Evolutionary conservation across 2,113 vertebrate species (phyloP).

Genomic region (Mixornis gularis): DNA sequence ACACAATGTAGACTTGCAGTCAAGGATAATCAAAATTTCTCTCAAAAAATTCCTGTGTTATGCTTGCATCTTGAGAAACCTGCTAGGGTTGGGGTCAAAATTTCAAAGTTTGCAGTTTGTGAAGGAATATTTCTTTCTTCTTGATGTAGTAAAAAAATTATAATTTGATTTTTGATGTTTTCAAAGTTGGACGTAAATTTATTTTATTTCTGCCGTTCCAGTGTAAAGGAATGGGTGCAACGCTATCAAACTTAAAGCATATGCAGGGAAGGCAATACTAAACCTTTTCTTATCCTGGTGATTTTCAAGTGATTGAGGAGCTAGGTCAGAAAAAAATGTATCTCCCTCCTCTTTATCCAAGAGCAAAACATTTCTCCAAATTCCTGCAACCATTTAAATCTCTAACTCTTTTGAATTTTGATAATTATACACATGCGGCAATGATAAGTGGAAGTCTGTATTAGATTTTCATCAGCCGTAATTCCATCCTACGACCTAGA

Average conservation of each 20-base stretch:
- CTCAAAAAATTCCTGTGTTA: not conserved
- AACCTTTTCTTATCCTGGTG: not conserved
- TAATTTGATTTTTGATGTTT: not conserved
- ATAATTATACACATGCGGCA: rapidly evolving
- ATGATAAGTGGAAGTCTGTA: not conserved
- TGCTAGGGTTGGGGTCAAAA: not conserved
- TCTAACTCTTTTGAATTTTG: not conserved
- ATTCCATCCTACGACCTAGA: not conserved
- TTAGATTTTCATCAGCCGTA: not conserved
- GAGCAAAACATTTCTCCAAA: not conserved
- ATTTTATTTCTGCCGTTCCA: not conserved
- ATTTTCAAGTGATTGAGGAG: not conserved
- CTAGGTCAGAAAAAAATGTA: not conserved
- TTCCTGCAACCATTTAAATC: not conserved
- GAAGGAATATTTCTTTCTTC: not conserved
- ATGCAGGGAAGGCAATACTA: not conserved
- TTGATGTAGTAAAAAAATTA: not conserved
- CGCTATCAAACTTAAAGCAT: not conserved
- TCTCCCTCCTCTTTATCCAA: not conserved
- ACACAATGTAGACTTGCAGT: not conserved
- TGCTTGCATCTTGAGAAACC: not conserved
- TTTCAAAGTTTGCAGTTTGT: not conserved
- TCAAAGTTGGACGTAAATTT: not conserved
- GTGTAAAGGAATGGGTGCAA: not conserved
- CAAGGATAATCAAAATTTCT: slow-evolving; percentile 28